phyloP scores from a whole-genome alignment of 1,140 invertebrate species.

The Marisa cornuarietis region DNA sequence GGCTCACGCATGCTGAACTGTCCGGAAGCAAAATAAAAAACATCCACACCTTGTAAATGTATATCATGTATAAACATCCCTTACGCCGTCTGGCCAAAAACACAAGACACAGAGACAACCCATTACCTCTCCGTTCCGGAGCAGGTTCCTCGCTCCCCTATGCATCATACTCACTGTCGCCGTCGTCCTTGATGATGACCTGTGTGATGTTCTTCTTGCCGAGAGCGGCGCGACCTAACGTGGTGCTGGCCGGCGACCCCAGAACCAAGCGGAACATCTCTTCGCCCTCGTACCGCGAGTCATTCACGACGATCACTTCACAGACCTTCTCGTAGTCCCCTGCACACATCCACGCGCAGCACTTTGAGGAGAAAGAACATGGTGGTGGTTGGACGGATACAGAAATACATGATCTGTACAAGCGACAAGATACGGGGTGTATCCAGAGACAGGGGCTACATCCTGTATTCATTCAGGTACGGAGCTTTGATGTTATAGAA shows the following conservation, averaged over 20 bases:
- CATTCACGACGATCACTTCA: slow-evolving; percentile 59
- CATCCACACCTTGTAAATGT: no score
- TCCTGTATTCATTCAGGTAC: no score
- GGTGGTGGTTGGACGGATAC: background rate
- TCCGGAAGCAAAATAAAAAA: no score
- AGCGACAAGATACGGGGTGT: background rate
- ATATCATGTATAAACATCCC: no score
- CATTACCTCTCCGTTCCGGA: background rate
- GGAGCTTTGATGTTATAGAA: no score
- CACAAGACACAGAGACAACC: background rate
- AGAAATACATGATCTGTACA: background rate
- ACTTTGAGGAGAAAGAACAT: background rate
- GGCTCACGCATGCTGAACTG: no score
- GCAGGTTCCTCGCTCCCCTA: background rate
- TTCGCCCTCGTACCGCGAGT: slow-evolving; percentile 56
- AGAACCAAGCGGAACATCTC: slow-evolving; percentile 64
- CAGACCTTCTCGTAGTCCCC: slow-evolving; percentile 63
- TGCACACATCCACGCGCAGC: slow-evolving; percentile 25
- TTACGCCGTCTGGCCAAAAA: no score
- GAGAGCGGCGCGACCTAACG: slow-evolving; percentile 51
- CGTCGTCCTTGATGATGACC: slow-evolving; percentile 60
- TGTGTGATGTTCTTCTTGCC: slow-evolving; percentile 55
- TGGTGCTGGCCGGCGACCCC: slow-evolving; percentile 54
- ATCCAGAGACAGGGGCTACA: no score
- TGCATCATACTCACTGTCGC: slow-evolving; percentile 61